Conservation (phyloP, 64 coral and sea anemone genomes). For the Cladopsammia gracilis region DNA sequence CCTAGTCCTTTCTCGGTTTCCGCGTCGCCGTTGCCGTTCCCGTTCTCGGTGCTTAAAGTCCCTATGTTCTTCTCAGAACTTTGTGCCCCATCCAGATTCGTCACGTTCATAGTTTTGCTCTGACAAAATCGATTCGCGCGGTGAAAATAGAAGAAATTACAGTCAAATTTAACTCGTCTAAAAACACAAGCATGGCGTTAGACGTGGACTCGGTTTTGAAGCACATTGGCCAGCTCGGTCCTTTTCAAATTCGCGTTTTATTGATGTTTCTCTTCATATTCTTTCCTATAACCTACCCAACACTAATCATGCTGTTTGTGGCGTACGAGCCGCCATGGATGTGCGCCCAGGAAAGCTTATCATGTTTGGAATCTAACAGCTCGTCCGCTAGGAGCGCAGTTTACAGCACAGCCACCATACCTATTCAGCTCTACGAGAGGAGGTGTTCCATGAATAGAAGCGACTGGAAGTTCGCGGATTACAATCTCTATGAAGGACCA, state of each 20-base stretch:
- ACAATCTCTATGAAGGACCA: conserved; percentile 84
- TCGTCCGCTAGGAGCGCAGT: conserved; percentile 35
- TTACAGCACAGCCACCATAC: conserved; percentile 61
- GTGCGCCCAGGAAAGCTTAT: conserved; percentile 60
- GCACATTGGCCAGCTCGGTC: conserved; percentile 82
- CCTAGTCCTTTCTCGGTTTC: too few relatives aligned
- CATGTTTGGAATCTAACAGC: conserved; percentile 57
- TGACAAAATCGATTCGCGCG: too few relatives aligned
- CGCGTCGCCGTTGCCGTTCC: too few relatives aligned
- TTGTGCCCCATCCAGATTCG: too few relatives aligned
- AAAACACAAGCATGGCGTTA: conserved; percentile 2
- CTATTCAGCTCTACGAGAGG: conserved; percentile 63
- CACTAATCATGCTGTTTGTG: conserved; percentile 89
- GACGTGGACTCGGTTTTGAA: conserved; percentile 75
- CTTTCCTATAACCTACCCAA: conserved; percentile 89
- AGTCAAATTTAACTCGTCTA: too few relatives aligned
- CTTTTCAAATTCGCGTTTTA: conserved; percentile 71
- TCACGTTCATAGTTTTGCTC: too few relatives aligned
- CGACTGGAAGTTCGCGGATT: conserved; percentile 84
- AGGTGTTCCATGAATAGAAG: conserved; percentile 81
- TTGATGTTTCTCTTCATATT: conserved; percentile 83
- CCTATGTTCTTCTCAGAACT: too few relatives aligned
- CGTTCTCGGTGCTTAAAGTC: too few relatives aligned
- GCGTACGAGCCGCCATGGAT: conserved; percentile 94
- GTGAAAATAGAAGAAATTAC: too few relatives aligned